These are phyloP conservation scores for Phalera bucephala DNA, from an alignment of 2,888 invertebrate genomes.

Conservation along the genomic window DNA sequence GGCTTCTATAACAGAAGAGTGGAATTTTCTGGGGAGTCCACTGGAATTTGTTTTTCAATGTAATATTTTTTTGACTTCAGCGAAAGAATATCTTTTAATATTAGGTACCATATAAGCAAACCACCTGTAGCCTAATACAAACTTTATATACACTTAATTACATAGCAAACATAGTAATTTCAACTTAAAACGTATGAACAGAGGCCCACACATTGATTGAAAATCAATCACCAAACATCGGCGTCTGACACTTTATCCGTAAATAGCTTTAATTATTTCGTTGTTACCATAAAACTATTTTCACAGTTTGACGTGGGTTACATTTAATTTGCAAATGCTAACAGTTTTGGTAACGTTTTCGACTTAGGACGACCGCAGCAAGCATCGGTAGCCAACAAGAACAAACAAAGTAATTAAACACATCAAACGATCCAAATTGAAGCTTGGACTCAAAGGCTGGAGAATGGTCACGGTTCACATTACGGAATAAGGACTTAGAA, in stretches of 20 bases:
- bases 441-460: constrained; percentile 62
- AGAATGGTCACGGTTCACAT: constrained; percentile 21
- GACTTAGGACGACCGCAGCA: constrained; percentile 74
- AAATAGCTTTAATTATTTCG: constrained; percentile 65
- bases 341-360: constrained; percentile 73
- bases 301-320: constrained; percentile 77
- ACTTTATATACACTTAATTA: too few species aligned
- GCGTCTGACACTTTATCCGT: constrained; percentile 37
- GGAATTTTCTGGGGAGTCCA: too few species aligned
- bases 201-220: constrained; percentile 13
- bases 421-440: constrained; percentile 79
- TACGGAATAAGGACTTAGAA: constrained; percentile 6
- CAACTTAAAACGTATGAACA: constrained; percentile 1
- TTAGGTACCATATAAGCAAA: too few species aligned
- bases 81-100: too few species aligned
- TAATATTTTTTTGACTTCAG: too few species aligned
- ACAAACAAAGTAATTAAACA: constrained; percentile 83
- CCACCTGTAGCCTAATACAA: too few species aligned
- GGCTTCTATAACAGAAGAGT: too few species aligned
- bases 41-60: too few species aligned
- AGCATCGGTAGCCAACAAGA: constrained; percentile 71
- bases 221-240: constrained; percentile 33
- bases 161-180: too few species aligned
- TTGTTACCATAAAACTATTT: constrained; percentile 71
- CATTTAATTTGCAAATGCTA: constrained; percentile 77